A percentile compares a stretch with the other conserved stretches of the same genome.
phyloP scores from a whole-genome alignment of 2,797 vertebrate species.

The Hippoglossus hippoglossus region DNA sequence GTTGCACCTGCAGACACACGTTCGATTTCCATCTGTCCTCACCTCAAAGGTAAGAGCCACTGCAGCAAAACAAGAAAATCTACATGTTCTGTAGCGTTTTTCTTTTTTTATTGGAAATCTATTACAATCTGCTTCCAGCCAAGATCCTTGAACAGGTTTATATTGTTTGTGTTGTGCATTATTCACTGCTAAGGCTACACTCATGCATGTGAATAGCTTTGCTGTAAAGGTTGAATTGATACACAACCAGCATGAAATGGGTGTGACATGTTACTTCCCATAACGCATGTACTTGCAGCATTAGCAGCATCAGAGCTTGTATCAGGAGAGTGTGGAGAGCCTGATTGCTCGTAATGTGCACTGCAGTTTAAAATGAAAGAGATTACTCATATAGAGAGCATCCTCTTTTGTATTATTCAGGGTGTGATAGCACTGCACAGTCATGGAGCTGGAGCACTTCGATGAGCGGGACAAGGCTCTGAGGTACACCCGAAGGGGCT shows the following conservation, averaged over 20 bases:
- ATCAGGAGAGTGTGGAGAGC: not conserved
- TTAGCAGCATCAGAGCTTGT: slow-evolving; percentile 36
- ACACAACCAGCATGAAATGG: slow-evolving; percentile 61
- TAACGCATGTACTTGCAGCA: slow-evolving; percentile 38
- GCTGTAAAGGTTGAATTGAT: slow-evolving; percentile 12
- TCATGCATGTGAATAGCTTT: not conserved
- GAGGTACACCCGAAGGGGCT: slow-evolving; percentile 89
- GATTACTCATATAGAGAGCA: slow-evolving; percentile 9
- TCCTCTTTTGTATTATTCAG: slow-evolving; percentile 29
- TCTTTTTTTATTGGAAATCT: not conserved
- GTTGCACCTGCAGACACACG: slow-evolving; percentile 15
- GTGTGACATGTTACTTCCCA: slow-evolving; percentile 72
- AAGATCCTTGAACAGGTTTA: not conserved
- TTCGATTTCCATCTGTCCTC: slow-evolving; percentile 49
- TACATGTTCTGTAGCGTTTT: slow-evolving; percentile 2
- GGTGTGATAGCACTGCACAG: slow-evolving; percentile 37
- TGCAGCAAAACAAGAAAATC: slow-evolving; percentile 4
- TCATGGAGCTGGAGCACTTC: slow-evolving; percentile 98
- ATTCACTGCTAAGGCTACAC: not conserved
- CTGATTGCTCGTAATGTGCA: slow-evolving; percentile 4
- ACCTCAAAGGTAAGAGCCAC: slow-evolving; percentile 66
- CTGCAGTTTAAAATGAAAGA: slow-evolving; percentile 2
- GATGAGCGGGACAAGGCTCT: slow-evolving; percentile 96
- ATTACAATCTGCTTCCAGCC: not conserved
- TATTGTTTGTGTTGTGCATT: not conserved